phyloP scores from a whole-genome alignment of 2,113 vertebrate species.

The Mesocricetus auratus region DNA sequence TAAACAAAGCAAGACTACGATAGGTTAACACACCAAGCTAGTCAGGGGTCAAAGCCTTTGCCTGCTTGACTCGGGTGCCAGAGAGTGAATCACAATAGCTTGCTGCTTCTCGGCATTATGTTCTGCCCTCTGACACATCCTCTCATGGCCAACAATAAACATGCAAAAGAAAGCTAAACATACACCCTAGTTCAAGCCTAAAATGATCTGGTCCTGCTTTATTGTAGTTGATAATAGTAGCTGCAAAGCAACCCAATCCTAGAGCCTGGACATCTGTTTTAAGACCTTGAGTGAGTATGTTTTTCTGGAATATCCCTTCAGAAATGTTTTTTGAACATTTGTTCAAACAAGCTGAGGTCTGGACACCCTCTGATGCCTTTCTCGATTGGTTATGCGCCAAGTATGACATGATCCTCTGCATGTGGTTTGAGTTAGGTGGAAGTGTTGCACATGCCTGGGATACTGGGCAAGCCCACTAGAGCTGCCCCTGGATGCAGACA shows the following conservation, averaged over 20 bases:
- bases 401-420: constrained; percentile 85
- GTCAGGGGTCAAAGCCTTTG: constrained; percentile 9
- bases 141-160: constrained; percentile 22
- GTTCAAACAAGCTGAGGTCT: constrained; percentile 84
- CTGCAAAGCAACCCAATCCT: constrained; percentile 51
- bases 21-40: constrained; percentile 36
- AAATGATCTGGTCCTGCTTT: constrained; percentile 55
- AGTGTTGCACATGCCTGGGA: constrained; percentile 83
- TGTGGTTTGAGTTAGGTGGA: constrained; percentile 87
- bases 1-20: constrained; percentile 32
- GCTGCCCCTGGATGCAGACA: constrained; percentile 75
- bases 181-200: constrained; percentile 12
- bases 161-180: constrained; percentile 64
- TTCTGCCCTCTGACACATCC: background rate
- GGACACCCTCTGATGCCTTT: constrained; percentile 85
- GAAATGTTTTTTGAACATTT: constrained; percentile 86
- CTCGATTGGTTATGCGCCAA: constrained; percentile 86
- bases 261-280: constrained; percentile 77
- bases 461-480: constrained; percentile 74
- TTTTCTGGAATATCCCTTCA: constrained; percentile 85
- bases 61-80: background rate
- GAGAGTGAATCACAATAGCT: constrained; percentile 10
- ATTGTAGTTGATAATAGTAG: constrained; percentile 63
- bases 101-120: constrained; percentile 9
- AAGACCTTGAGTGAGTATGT: constrained; percentile 67